Evolutionary conservation across 2,888 invertebrate species (phyloP).

Genomic region (Aphodius granarius): DNA sequence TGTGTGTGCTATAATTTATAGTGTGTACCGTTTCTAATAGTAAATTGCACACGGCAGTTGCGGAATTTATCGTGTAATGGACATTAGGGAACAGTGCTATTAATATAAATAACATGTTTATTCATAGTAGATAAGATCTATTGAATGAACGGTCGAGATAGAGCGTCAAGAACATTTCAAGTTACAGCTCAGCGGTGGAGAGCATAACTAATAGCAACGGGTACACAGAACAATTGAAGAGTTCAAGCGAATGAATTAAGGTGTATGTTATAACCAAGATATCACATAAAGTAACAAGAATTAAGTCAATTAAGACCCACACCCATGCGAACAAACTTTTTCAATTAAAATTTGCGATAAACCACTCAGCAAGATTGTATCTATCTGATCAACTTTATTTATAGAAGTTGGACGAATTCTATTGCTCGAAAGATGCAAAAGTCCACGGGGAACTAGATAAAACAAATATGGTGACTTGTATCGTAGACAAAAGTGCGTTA

Average conservation of each 20-base stretch:
- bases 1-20: background rate
- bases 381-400: background rate
- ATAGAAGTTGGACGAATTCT: background rate
- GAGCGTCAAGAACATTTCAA: background rate
- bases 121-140: conserved; percentile 8
- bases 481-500: background rate
- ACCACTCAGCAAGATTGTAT: background rate
- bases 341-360: background rate
- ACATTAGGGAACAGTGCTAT: conserved; percentile 3
- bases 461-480: background rate
- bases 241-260: background rate
- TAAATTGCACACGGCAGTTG: conserved; percentile 6
- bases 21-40: background rate
- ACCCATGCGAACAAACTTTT: too few species aligned
- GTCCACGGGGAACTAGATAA: background rate
- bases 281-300: too few species aligned
- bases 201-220: background rate
- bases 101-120: conserved; percentile 14
- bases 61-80: conserved; percentile 7
- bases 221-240: background rate
- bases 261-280: conserved; percentile 8
- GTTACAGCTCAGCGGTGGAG: background rate
- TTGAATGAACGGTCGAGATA: background rate
- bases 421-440: background rate
- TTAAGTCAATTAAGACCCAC: background rate